These are phyloP conservation scores for Prosapia bicincta DNA, from an alignment of 2,888 invertebrate species.

Conservation along the genomic window DNA sequence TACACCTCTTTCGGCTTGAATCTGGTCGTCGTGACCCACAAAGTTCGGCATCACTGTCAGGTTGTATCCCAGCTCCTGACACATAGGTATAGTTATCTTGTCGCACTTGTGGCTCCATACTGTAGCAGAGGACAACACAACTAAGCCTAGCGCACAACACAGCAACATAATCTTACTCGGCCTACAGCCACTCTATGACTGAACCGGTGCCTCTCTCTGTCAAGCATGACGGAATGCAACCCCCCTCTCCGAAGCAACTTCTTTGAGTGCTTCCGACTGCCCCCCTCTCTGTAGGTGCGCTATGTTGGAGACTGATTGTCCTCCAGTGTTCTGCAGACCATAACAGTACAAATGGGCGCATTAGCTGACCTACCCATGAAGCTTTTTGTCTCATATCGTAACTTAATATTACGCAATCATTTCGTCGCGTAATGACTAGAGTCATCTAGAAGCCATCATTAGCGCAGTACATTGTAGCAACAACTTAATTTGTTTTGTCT, in stretches of 20 bases:
- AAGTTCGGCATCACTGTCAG: conserved; percentile 84
- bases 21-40: conserved; percentile 75
- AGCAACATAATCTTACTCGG: neutral
- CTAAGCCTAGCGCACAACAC: neutral
- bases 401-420: neutral
- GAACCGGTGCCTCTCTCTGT: neutral
- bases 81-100: conserved; percentile 72
- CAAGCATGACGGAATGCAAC: conserved; percentile 25
- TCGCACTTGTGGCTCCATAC: conserved; percentile 60
- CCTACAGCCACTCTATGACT: conserved; percentile 9
- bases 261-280: conserved; percentile 11
- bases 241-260: neutral
- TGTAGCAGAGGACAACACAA: neutral
- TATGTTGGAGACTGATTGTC: neutral
- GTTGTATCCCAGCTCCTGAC: conserved; percentile 81
- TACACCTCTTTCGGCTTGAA: conserved; percentile 60
- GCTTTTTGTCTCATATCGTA: neutral
- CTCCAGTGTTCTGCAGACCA: neutral
- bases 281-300: neutral
- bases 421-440: neutral
- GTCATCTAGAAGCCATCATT: too few relatives aligned
- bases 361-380: neutral
- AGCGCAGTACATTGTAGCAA: too few relatives aligned
- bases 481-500: too few relatives aligned
- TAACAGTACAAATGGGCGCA: neutral